phyloP scores from a whole-genome alignment of 2,113 vertebrate genomes.

The Meriones unguiculatus region DNA sequence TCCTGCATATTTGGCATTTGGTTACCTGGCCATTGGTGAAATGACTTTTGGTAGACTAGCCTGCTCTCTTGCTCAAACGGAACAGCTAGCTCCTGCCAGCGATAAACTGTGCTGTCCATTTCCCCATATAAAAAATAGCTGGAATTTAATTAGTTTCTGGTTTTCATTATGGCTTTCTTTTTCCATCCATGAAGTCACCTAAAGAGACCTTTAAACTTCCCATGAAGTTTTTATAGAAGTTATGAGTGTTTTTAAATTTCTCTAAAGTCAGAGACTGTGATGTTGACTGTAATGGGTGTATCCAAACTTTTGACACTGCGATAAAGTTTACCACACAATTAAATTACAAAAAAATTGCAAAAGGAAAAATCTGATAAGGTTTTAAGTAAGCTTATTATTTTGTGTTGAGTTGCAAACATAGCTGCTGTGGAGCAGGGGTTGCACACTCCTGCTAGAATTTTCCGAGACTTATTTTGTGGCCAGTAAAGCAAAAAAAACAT shows the following conservation, averaged over 20 bases:
- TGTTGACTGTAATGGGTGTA: neutral
- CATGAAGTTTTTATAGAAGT: neutral
- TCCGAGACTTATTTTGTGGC: constrained; percentile 1
- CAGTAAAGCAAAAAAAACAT: neutral
- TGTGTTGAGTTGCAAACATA: neutral
- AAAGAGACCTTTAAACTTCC: constrained; percentile 26
- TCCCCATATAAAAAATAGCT: constrained; percentile 4
- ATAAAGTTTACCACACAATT: neutral
- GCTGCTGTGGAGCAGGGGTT: neutral
- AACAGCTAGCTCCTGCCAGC: neutral
- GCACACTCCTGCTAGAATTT: constrained; percentile 5
- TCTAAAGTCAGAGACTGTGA: neutral
- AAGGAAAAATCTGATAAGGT: neutral
- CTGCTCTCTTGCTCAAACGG: neutral
- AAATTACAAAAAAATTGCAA: neutral
- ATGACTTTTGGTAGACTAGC: neutral
- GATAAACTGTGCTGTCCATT: neutral
- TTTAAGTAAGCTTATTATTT: neutral
- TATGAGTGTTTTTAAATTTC: neutral
- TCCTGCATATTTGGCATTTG: neutral
- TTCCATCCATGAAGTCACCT: constrained; percentile 8
- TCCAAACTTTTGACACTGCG: neutral
- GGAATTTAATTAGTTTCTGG: constrained; percentile 13
- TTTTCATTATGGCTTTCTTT: constrained; percentile 49
- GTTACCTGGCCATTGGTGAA: neutral